Evolutionary conservation across 2,797 vertebrate genomes (phyloP).

Genomic region (Thamnophis elegans): DNA sequence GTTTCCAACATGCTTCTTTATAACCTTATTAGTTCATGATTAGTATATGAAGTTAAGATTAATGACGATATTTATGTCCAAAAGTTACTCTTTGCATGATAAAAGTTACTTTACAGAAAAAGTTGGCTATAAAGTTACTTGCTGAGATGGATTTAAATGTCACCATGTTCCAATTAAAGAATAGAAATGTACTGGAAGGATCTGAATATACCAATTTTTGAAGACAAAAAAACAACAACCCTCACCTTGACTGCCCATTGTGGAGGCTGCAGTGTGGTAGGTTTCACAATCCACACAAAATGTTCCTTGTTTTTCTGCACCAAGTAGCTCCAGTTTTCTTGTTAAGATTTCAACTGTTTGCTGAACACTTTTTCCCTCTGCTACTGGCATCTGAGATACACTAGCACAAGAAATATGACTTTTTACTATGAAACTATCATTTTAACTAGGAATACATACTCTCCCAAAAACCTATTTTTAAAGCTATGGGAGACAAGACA

Average conservation of each 20-base stretch:
- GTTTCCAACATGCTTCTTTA: background rate
- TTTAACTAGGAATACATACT: background rate
- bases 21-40: background rate
- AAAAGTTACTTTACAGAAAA: background rate
- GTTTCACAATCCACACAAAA: conserved; percentile 97
- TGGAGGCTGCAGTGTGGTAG: conserved; percentile 85
- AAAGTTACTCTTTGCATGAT: background rate
- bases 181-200: background rate
- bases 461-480: background rate
- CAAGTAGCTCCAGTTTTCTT: conserved; percentile 87
- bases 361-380: conserved; percentile 93
- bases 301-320: conserved; percentile 91
- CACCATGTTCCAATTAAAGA: background rate
- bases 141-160: background rate
- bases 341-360: conserved; percentile 92
- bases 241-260: conserved; percentile 75
- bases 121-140: background rate
- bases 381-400: conserved; percentile 90
- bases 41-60: background rate
- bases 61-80: background rate
- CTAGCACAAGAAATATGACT: conserved; percentile 59
- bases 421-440: background rate
- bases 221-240: background rate
- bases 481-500: background rate
- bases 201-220: background rate